These are phyloP conservation scores for Eulemur rubriventer DNA, from an alignment of 2,797 vertebrate species.

Conservation along the genomic window DNA sequence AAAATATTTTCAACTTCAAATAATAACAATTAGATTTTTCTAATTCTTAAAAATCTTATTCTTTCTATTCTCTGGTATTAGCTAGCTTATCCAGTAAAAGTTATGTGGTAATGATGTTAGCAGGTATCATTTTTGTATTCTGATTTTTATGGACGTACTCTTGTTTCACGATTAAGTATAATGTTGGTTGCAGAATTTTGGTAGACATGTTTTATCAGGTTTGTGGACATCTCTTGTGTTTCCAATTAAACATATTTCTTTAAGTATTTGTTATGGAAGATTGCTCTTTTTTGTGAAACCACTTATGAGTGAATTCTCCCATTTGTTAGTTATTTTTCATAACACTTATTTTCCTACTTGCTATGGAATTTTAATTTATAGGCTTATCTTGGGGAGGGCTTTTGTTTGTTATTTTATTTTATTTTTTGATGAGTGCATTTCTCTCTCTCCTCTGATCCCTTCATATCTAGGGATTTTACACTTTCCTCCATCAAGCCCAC, in stretches of 20 bases:
- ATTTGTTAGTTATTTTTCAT: neutral
- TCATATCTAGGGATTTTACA: neutral
- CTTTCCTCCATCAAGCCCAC: neutral
- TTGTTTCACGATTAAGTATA: neutral
- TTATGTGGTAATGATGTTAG: neutral
- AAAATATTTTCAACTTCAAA: neutral
- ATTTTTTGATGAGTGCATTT: neutral
- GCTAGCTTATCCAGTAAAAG: neutral
- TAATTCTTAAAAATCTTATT: neutral
- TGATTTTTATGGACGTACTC: neutral
- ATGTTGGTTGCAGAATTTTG: neutral
- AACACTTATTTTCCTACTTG: neutral
- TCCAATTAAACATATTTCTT: neutral
- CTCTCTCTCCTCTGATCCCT: neutral
- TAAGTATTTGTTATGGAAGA: neutral
- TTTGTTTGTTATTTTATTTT: neutral
- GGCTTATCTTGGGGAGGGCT: neutral
- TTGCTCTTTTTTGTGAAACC: neutral
- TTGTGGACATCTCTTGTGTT: neutral
- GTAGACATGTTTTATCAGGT: neutral
- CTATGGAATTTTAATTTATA: conserved; percentile 1
- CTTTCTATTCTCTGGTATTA: neutral
- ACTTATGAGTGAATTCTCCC: neutral
- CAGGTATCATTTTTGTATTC: neutral
- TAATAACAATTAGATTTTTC: neutral